Percentiles rank a stretch among this genome's conserved stretches.
phyloP scores from a whole-genome alignment of 2,888 invertebrate species.

The Priocnemis perturbator region DNA sequence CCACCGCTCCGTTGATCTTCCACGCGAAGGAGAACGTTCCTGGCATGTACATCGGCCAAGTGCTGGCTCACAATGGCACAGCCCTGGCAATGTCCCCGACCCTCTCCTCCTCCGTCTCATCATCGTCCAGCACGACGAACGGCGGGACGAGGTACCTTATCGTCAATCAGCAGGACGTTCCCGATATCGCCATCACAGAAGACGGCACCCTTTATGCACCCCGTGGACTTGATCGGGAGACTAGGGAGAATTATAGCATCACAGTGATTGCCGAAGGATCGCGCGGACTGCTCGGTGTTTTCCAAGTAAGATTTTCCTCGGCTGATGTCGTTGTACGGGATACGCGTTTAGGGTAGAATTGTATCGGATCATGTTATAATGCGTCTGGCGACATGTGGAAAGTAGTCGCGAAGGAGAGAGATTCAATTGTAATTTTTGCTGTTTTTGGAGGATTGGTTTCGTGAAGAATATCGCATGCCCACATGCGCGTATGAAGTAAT shows the following conservation, averaged over 20 bases:
- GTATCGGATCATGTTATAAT: no score
- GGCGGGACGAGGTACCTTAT: conserved; percentile 83
- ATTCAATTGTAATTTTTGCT: no score
- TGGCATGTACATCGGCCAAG: conserved; percentile 84
- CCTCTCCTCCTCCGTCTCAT: conserved; percentile 51
- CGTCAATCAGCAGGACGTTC: conserved; percentile 89
- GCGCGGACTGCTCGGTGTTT: conserved; percentile 82
- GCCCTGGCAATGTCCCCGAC: conserved; percentile 22
- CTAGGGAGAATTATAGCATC: conserved; percentile 83
- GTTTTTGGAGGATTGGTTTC: no score
- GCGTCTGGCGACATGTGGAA: no score
- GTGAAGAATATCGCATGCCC: no score
- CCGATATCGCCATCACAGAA: conserved; percentile 85
- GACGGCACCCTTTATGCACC: conserved; percentile 89
- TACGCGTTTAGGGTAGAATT: no score
- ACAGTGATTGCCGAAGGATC: conserved; percentile 88
- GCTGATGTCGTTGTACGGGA: no score
- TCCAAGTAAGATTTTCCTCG: conserved; percentile 78
- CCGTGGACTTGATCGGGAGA: conserved; percentile 86
- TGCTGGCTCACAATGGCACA: conserved; percentile 79
- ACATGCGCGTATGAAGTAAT: no score
- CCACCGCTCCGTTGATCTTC: conserved; percentile 84
- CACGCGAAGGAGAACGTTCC: conserved; percentile 86
- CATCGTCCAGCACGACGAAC: conserved; percentile 59
- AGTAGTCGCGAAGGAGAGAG: no score